Evolutionary conservation across 2,888 invertebrate species (phyloP), one percentile per base, ranked within the genome.

Genomic region (Synanthedon tipuliformis): DNA sequence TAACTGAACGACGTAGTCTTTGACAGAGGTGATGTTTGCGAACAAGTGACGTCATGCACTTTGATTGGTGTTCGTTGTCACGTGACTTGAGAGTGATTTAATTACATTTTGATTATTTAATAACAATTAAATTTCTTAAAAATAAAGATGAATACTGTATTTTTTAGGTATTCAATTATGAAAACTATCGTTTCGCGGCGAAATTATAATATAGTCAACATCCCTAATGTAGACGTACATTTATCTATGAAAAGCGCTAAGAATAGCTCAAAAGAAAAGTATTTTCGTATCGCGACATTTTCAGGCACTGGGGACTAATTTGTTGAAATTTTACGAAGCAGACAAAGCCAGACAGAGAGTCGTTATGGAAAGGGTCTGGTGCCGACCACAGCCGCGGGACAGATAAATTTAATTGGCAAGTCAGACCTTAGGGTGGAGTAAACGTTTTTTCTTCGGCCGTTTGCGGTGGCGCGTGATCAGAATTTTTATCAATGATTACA

Each of bases 401-500:
- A 65, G 61, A 73, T 73, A 70, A 63, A 68, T 65, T 68, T 67
- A 70, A 73, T 73, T 69, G 71, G 62, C 55, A 56, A 59, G 57
- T 53, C 52, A 51, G 56, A 57, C 53, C 52, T 56, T 50, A 53
- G 55, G 55, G 55, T 48, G 51, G 50, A 53, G 52, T 48, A 53
- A 56, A 55, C 52, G 55, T 53, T 56, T 55, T 56, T 53, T 34
- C 34, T 55, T 51, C 53, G 23, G 50, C 50, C 52, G 55, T 56
- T 55, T 51, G 51, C 49, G 45, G 48, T 49, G 50, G 55, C 41
- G 50, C 55, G 56, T 56, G 56, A 48, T 16, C 51, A 51, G 56
- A 54, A 56, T 56, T 13, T 48, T 53, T 53, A 51, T 49, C 16
- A 7, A 11, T 49, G 4, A 49, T 49, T 49, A 15, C 10, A n/a